A percentile compares a stretch with the other conserved stretches of the same genome.
These are phyloP conservation scores for Drosophila rubida DNA, from an alignment of 2,888 invertebrate species.

Conservation along the genomic window DNA sequence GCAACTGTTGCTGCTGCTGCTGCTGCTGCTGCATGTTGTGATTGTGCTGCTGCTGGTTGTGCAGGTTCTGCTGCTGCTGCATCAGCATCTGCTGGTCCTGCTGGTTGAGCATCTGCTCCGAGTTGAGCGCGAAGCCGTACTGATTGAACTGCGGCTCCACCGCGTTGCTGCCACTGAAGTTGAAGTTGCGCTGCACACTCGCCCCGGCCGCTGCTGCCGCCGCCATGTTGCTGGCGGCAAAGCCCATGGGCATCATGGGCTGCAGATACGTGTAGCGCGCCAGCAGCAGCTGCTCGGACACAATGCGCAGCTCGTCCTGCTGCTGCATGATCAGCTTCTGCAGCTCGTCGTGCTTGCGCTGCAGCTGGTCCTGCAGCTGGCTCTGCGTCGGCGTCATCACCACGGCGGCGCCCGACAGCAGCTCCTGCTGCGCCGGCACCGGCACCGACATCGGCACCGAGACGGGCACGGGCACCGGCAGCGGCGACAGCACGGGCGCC, in stretches of 20 bases:
- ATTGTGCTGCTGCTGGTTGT: conserved; percentile 77
- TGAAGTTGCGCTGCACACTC: conserved; percentile 58
- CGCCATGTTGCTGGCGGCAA: conserved; percentile 57
- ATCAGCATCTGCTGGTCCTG: conserved; percentile 80
- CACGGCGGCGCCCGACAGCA: conserved; percentile 82
- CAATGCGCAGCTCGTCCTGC: conserved; percentile 93
- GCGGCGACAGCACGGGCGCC: conserved; percentile 86
- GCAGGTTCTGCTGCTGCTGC: conserved; percentile 75
- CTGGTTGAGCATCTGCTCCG: conserved; percentile 77
- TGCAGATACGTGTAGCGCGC: conserved; percentile 90
- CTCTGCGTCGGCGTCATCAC: conserved; percentile 87
- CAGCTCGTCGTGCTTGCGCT: conserved; percentile 93
- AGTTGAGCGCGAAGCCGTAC: conserved; percentile 80
- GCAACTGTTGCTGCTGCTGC: conserved; percentile 47
- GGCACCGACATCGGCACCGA: conserved; percentile 85
- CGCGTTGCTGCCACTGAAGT: conserved; percentile 62
- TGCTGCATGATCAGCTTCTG: conserved; percentile 94
- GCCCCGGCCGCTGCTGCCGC: conserved; percentile 27
- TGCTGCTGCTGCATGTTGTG: conserved; percentile 51
- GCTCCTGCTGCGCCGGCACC: conserved; percentile 74
- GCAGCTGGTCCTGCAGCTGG: conserved; percentile 89
- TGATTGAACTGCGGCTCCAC: conserved; percentile 82
- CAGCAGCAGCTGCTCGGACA: conserved; percentile 94
- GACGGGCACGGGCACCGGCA: conserved; percentile 85
- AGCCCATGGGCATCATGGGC: conserved; percentile 79